Conservation (phyloP, 2,888 invertebrate genomes). For the Aleiodes leptofemur region DNA sequence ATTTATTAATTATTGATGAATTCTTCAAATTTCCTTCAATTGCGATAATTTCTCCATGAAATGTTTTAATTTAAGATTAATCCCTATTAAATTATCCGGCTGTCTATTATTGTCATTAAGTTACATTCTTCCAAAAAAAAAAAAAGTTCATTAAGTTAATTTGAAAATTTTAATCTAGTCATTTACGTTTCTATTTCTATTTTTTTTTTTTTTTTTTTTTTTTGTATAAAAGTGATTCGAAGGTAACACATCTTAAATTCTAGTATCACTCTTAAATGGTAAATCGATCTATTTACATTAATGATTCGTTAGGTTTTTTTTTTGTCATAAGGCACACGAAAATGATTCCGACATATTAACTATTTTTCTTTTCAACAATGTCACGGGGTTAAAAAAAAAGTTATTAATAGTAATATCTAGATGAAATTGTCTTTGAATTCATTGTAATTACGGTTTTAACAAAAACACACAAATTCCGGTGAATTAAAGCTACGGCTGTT, state of each 20-base stretch:
- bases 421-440: constrained; percentile 15
- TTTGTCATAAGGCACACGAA: constrained; percentile 37
- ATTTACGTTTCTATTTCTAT: constrained; percentile 9
- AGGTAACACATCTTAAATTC: constrained; percentile 49
- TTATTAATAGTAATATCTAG: constrained; percentile 39
- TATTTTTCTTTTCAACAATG: constrained; percentile 40
- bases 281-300: constrained; percentile 54
- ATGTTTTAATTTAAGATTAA: not conserved
- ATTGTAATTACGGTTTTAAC: not conserved
- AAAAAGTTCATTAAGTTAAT: not conserved
- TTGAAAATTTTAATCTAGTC: constrained; percentile 10
- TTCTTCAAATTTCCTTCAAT: no score
- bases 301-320: constrained; percentile 20
- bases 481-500: constrained; percentile 63
- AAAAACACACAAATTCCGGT: constrained; percentile 20
- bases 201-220: not conserved
- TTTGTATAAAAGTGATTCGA: constrained; percentile 7
- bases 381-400: constrained; percentile 56
- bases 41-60: no score
- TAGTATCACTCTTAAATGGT: constrained; percentile 56
- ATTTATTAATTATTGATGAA: not conserved
- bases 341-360: not conserved
- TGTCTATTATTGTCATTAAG: not conserved
- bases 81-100: not conserved
- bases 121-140: not conserved